These are phyloP conservation scores for Orycteropus afer DNA, from an alignment of 2,113 vertebrate species.

Conservation along the genomic window DNA sequence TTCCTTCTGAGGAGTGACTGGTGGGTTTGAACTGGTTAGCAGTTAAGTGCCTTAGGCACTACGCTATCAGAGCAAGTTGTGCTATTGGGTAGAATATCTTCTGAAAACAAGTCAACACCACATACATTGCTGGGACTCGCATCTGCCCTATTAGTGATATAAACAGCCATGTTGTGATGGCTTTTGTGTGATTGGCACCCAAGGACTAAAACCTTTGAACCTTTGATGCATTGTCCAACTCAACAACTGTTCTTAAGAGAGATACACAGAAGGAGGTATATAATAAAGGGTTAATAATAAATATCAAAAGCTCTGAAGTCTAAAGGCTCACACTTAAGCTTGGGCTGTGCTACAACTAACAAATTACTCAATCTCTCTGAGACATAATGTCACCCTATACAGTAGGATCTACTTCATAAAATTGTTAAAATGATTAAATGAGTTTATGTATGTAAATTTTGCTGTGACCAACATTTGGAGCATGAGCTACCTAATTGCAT, in stretches of 20 bases:
- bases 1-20: too few species aligned
- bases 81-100: too few species aligned
- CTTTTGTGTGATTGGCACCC: neutral
- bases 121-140: too few species aligned
- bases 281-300: neutral
- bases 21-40: too few species aligned
- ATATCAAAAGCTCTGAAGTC: neutral
- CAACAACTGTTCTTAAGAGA: neutral
- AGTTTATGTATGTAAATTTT: neutral
- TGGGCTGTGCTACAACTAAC: neutral
- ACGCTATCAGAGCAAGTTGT: too few species aligned
- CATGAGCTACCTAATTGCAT: neutral
- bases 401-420: neutral
- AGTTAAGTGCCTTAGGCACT: too few species aligned
- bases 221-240: neutral
- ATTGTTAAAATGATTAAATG: neutral
- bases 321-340: neutral
- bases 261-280: neutral
- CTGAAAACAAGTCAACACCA: neutral
- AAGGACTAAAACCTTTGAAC: neutral
- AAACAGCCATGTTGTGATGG: neutral
- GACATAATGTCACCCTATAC: neutral
- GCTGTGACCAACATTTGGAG: neutral
- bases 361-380: neutral
- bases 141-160: neutral